Percentiles rank a stretch among this genome's conserved stretches.
Evolutionary conservation across 2,113 vertebrate genomes (phyloP).

Genomic region (Macheiramphus alcinus): DNA sequence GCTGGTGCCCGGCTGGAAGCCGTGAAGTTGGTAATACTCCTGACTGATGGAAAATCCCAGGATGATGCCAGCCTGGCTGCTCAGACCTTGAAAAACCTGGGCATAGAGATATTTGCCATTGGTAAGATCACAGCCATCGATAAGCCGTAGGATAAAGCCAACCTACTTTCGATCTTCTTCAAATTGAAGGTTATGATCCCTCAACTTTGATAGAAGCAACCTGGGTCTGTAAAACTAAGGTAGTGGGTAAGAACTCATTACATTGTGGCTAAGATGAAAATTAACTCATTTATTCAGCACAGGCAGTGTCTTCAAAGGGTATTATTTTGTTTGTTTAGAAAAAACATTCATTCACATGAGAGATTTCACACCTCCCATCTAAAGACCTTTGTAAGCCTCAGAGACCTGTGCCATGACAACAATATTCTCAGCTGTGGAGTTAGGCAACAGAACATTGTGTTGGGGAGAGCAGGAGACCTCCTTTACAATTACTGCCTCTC

Average conservation of each 20-base stretch:
- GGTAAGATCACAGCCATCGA: constrained; percentile 70
- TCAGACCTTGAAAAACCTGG: constrained; percentile 77
- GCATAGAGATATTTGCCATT: constrained; percentile 87
- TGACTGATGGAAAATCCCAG: constrained; percentile 95
- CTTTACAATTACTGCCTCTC: neutral
- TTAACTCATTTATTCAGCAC: neutral
- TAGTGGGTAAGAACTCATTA: neutral
- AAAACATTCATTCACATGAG: neutral
- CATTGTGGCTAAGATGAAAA: neutral
- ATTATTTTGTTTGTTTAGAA: neutral
- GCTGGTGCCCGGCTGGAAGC: constrained; percentile 76
- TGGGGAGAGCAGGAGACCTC: neutral
- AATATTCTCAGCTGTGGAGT: neutral
- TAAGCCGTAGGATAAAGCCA: neutral
- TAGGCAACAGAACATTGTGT: neutral
- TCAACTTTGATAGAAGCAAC: neutral
- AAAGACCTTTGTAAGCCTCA: neutral
- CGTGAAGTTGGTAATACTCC: constrained; percentile 78
- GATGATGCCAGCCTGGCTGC: constrained; percentile 84
- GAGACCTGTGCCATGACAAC: neutral
- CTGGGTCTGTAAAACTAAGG: neutral
- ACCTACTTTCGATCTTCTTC: neutral
- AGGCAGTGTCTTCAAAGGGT: neutral
- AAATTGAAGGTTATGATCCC: neutral
- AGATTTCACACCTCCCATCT: neutral